phyloP scores from a whole-genome alignment of 2,113 vertebrate species.

The Istiophorus platypterus region DNA sequence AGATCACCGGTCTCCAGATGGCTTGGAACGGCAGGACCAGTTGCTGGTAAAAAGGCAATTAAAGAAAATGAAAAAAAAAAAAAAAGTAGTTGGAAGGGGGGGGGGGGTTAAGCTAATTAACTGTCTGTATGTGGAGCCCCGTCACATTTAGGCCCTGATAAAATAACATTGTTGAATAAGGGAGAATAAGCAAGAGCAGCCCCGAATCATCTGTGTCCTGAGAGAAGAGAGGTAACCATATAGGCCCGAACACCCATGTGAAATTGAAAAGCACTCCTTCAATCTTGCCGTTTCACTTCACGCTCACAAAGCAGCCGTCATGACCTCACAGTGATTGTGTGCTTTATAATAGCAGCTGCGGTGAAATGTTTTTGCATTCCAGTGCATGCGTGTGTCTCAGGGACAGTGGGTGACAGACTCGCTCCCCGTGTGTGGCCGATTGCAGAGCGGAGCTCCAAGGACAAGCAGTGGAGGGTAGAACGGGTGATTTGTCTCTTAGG shows the following conservation, averaged over 20 bases:
- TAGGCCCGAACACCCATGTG: not conserved
- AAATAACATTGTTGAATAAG: slow-evolving; percentile 11
- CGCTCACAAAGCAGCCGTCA: slow-evolving; percentile 34
- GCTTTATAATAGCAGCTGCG: slow-evolving; percentile 39
- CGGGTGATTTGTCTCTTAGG: slow-evolving; percentile 81
- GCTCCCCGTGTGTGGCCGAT: slow-evolving; percentile 47
- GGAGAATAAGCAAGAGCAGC: not conserved
- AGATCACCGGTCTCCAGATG: not conserved
- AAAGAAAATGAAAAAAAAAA: not conserved
- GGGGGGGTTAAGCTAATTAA: not conserved
- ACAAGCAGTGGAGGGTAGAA: slow-evolving; percentile 75
- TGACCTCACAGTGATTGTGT: slow-evolving; percentile 57
- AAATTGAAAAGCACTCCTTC: slow-evolving; percentile 39
- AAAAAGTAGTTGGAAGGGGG: not conserved
- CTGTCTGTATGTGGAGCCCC: not conserved
- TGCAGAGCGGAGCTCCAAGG: slow-evolving; percentile 74
- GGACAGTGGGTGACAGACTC: slow-evolving; percentile 68
- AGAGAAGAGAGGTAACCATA: slow-evolving; percentile 19
- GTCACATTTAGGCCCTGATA: not conserved
- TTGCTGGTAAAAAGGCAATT: not conserved
- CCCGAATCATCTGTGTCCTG: slow-evolving; percentile 23
- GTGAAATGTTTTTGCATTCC: slow-evolving; percentile 62
- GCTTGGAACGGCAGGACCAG: not conserved
- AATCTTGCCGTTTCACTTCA: slow-evolving; percentile 44
- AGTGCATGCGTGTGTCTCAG: slow-evolving; percentile 50